Conservation (phyloP, 2,113 vertebrate genomes). For the Ochotona curzoniae region DNA sequence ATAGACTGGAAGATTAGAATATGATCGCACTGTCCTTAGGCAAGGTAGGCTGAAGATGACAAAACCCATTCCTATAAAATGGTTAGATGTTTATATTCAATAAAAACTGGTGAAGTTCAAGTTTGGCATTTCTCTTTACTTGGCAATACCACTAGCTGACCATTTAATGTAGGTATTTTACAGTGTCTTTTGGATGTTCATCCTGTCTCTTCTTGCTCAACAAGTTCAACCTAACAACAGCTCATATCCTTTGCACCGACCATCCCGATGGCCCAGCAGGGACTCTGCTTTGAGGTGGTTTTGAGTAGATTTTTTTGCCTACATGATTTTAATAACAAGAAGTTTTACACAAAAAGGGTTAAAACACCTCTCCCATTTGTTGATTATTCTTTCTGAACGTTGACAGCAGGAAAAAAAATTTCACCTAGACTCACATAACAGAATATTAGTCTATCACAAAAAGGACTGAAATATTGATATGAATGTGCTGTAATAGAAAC, state of each 20-base stretch:
- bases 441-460: conserved; percentile 7
- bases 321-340: not conserved
- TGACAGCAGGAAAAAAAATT: not conserved
- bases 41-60: not conserved
- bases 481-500: not conserved
- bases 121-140: not conserved
- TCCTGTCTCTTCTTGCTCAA: no score
- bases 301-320: conserved; percentile 30
- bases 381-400: not conserved
- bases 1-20: not conserved
- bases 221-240: not conserved
- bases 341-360: not conserved
- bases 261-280: not conserved
- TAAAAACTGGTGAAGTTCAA: conserved; percentile 13
- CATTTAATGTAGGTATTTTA: not conserved
- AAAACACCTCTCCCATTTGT: not conserved
- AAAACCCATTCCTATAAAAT: conserved; percentile 35
- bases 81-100: not conserved
- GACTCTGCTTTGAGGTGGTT: not conserved
- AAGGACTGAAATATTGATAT: not conserved
- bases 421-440: not conserved
- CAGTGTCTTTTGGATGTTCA: not conserved
- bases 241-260: not conserved
- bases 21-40: not conserved
- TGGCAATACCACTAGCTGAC: not conserved